Evolutionary conservation across 2,797 vertebrate species (phyloP), one percentile per base, ranked within the genome.

Genomic region (Tragopan temminckii): DNA sequence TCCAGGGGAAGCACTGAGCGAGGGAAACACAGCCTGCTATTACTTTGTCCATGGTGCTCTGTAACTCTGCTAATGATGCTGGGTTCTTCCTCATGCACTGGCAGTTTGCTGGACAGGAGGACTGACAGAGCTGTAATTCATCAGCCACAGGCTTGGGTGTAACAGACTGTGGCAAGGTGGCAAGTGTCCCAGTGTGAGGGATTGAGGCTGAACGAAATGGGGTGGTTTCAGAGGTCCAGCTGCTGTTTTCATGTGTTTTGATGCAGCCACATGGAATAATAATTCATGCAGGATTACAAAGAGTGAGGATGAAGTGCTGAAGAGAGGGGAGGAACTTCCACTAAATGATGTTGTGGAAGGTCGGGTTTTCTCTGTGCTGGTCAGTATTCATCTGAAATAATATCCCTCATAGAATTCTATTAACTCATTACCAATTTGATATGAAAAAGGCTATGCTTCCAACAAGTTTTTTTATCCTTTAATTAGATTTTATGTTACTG

Each of bases 401-500:
- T 52, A 83, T 75, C 59, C 53, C 53, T 77, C 29, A 27, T 7
- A 58, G 76, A 74, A 81, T 89, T 84, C 77, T 89, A 67, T 81
- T 85, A 67, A 94, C 90, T 94, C 80, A 82, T 93, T 85, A 69
- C 48, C 63, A 71, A 78, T 94, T 78, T 31, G 5, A 74, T 89
- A 94, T n/a, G 83, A 84, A 94, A 84, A 94, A 89, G 87, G 66
- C 88, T 96, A 76, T 59, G 63, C 85, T 93, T 95, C 70, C 83
- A 80, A 21, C 33, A 80, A 90, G 50, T 38, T 57, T 90, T 59
- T 93, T 89, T 84, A 79, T 85, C 75, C 79, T 94, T 95, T 94
- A 86, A 96, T 90, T 93, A 92, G 74, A 92, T 94, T 94, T 90
- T 88, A 91, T 92, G 72, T 90, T 91, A 92, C 83, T 95, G 93